Evolutionary conservation across 2,113 vertebrate genomes (phyloP).

Genomic region (Manacus vitellinus): DNA sequence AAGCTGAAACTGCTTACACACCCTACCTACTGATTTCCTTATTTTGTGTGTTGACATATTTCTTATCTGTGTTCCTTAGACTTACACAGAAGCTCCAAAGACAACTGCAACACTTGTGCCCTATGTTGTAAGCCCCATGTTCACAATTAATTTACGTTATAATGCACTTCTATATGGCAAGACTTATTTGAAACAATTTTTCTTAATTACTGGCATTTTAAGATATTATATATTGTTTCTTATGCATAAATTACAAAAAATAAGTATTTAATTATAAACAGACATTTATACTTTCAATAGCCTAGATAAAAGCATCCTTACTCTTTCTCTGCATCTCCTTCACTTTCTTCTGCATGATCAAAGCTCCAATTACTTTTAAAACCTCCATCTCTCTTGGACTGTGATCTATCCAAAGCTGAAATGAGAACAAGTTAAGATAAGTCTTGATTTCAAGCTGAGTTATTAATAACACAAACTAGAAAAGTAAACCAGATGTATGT

Average conservation of each 20-base stretch:
- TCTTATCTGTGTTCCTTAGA: background rate
- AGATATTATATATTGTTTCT: background rate
- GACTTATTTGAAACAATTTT: background rate
- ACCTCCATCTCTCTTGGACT: slow-evolving; percentile 90
- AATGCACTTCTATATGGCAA: background rate
- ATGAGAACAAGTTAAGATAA: slow-evolving; percentile 78
- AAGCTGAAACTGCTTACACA: background rate
- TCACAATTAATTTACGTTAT: background rate
- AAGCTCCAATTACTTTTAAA: slow-evolving; percentile 95
- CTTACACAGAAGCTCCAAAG: background rate
- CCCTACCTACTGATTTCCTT: background rate
- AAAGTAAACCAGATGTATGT: background rate
- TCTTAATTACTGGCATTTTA: background rate
- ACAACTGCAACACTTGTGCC: background rate
- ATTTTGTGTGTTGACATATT: background rate
- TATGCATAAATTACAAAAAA: background rate
- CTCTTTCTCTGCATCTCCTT: slow-evolving; percentile 90
- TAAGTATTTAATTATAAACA: background rate
- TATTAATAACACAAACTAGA: slow-evolving; percentile 49
- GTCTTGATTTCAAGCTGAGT: slow-evolving; percentile 54
- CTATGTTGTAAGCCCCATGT: background rate
- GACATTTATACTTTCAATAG: slow-evolving; percentile 50
- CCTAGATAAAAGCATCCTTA: slow-evolving; percentile 80
- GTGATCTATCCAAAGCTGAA: slow-evolving; percentile 91
- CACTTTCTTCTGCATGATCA: slow-evolving; percentile 85